Evolutionary conservation across 2,797 vertebrate species (phyloP).

Genomic region (Ataeniobius toweri): DNA sequence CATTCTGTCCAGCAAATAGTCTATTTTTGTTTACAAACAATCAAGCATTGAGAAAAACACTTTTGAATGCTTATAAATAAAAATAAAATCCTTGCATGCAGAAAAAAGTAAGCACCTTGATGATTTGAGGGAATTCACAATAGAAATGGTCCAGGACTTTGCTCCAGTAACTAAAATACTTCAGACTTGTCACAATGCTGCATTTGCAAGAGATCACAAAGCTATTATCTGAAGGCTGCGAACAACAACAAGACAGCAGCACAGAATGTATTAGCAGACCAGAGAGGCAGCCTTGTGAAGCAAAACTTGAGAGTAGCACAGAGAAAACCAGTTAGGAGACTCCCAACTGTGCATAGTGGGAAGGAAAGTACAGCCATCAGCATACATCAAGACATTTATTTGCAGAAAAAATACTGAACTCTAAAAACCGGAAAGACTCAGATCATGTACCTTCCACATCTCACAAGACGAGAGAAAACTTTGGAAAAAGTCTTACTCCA

Average conservation of each 20-base stretch:
- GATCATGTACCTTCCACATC: constrained; percentile 15
- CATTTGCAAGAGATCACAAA: constrained; percentile 18
- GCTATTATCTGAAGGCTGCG: constrained; percentile 23
- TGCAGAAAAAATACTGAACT: constrained; percentile 9
- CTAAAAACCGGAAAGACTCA: constrained; percentile 19
- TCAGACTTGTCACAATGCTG: constrained; percentile 37
- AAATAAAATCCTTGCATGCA: constrained; percentile 17
- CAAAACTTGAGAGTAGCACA: constrained; percentile 23
- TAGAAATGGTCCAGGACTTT: constrained; percentile 16
- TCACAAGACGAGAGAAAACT: constrained; percentile 14
- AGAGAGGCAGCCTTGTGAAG: constrained; percentile 41
- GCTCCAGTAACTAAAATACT: constrained; percentile 16
- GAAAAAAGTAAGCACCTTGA: constrained; percentile 7
- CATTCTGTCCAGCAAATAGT: constrained; percentile 12
- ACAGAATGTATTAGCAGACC: constrained; percentile 36
- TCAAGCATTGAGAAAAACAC: constrained; percentile 22
- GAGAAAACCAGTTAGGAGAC: constrained; percentile 42
- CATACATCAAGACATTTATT: constrained; percentile 51
- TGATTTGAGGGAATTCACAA: constrained; percentile 18
- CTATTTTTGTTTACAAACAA: constrained; percentile 5
- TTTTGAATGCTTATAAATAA: constrained; percentile 6
- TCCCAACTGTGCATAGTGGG: constrained; percentile 45
- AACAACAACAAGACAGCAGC: constrained; percentile 39
- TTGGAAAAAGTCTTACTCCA: constrained; percentile 16
- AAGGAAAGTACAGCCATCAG: constrained; percentile 60